These are phyloP conservation scores for Liasis olivaceus DNA, from an alignment of 2,797 vertebrate species.

Conservation along the genomic window DNA sequence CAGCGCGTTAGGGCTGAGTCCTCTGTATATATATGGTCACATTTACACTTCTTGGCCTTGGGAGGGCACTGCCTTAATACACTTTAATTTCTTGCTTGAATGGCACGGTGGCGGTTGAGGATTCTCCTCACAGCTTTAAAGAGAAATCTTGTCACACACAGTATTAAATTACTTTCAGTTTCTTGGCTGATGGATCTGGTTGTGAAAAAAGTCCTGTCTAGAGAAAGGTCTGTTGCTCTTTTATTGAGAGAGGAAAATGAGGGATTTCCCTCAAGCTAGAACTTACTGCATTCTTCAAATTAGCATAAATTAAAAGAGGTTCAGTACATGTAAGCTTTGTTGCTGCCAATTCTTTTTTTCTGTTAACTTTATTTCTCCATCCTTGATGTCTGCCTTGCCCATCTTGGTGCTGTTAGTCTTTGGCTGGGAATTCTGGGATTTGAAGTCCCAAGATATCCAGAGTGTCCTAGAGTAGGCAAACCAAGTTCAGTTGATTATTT, in stretches of 20 bases:
- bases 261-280: background rate
- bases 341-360: background rate
- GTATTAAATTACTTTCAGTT: background rate
- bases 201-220: background rate
- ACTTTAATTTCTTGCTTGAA: constrained; percentile 48
- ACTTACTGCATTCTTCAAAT: background rate
- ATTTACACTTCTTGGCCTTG: constrained; percentile 67
- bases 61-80: constrained; percentile 75
- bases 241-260: background rate
- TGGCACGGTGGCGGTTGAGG: background rate
- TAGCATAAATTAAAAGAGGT: background rate
- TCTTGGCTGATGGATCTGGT: background rate
- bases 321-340: background rate
- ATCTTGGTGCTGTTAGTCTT: background rate
- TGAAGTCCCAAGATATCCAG: background rate
- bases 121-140: constrained; percentile 3
- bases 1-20: no score
- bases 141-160: background rate
- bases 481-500: background rate
- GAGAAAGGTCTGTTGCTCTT: background rate
- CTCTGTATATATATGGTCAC: background rate
- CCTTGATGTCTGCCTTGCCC: background rate
- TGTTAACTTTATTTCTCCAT: background rate
- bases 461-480: background rate
- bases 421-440: background rate